Percentiles rank a stretch among this genome's conserved stretches.
Evolutionary conservation across 2,113 vertebrate genomes (phyloP).

Genomic region (Plectropomus leopardus): DNA sequence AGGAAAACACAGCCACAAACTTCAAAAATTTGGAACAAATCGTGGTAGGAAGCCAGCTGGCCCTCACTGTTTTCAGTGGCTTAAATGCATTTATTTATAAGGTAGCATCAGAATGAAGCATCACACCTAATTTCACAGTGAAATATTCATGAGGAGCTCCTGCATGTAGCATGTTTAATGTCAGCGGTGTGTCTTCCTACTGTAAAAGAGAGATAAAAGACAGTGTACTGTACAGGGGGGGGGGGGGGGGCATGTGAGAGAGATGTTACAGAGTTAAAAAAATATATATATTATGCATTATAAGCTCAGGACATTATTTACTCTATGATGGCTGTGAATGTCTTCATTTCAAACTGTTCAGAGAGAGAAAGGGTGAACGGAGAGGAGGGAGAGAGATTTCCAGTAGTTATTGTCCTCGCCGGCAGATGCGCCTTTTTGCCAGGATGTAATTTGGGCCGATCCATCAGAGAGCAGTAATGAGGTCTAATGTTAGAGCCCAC

Average conservation of each 20-base stretch:
- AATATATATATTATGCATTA: constrained; percentile 22
- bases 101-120: constrained; percentile 48
- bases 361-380: not conserved
- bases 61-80: constrained; percentile 21
- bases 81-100: constrained; percentile 66
- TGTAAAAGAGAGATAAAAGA: constrained; percentile 60
- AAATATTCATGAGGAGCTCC: constrained; percentile 71
- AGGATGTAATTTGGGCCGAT: constrained; percentile 80
- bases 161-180: constrained; percentile 65
- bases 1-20: constrained; percentile 5
- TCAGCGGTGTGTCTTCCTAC: constrained; percentile 48
- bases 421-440: constrained; percentile 63
- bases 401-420: constrained; percentile 61
- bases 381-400: constrained; percentile 27
- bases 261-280: not conserved
- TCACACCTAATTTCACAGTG: constrained; percentile 70
- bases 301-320: constrained; percentile 41
- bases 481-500: constrained; percentile 82
- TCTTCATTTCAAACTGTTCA: constrained; percentile 28
- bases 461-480: constrained; percentile 83
- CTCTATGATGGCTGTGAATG: constrained; percentile 45
- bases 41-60: not conserved
- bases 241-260: not conserved
- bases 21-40: constrained; percentile 42
- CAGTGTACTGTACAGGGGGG: not conserved